Percentiles rank a stretch among this genome's conserved stretches.
Evolutionary conservation across 2,797 vertebrate species (phyloP).

Genomic region (Sciaenops ocellatus): DNA sequence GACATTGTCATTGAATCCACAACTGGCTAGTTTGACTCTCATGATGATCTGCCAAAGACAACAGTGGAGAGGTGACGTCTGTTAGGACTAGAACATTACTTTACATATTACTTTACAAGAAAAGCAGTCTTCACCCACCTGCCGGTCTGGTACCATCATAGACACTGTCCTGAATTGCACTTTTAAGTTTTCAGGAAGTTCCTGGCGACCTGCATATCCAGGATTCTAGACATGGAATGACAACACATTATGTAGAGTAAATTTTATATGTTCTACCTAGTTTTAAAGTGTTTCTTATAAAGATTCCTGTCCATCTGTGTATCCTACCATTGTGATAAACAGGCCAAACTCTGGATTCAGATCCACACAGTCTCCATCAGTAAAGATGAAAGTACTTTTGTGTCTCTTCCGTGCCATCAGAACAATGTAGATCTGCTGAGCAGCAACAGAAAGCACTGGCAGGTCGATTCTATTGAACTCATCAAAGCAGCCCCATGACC

Average conservation of each 20-base stretch:
- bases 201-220: constrained; percentile 92
- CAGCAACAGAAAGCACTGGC: constrained; percentile 90
- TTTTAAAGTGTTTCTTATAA: constrained; percentile 3
- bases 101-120: not conserved
- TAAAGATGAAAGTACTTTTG: constrained; percentile 87
- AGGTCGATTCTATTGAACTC: constrained; percentile 92
- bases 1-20: constrained; percentile 91
- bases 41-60: constrained; percentile 90
- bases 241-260: not conserved
- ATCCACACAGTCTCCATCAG: constrained; percentile 87
- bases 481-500: constrained; percentile 89
- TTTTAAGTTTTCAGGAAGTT: constrained; percentile 95
- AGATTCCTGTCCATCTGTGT: not conserved
- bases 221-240: constrained; percentile 65
- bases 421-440: constrained; percentile 91
- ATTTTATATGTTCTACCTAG: not conserved
- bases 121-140: constrained; percentile 47
- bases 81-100: not conserved
- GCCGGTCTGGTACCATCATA: constrained; percentile 96
- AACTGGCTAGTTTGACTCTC: constrained; percentile 93
- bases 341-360: constrained; percentile 92
- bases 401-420: constrained; percentile 90
- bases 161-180: constrained; percentile 93
- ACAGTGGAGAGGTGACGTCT: not conserved
- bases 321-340: constrained; percentile 90